Conservation (phyloP, 2,113 vertebrate species). For the Chionis minor region DNA sequence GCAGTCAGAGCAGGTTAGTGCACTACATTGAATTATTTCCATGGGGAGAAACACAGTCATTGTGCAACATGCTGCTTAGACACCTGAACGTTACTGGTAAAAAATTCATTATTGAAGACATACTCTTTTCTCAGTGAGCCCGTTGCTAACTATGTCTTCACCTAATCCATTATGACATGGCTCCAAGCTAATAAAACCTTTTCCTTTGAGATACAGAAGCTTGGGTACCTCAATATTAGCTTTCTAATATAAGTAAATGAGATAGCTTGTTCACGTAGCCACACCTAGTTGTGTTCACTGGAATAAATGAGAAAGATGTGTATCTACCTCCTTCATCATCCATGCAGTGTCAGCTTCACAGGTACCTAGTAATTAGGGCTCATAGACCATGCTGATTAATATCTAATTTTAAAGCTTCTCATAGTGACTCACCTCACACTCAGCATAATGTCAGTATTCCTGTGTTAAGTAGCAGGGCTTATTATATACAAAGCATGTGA, state of each 20-base stretch:
- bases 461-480: background rate
- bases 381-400: background rate
- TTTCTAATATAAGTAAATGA: background rate
- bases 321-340: background rate
- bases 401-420: background rate
- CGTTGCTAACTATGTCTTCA: background rate
- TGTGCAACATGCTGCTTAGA: background rate
- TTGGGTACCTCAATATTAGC: background rate
- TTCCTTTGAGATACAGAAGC: background rate
- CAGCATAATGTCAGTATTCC: background rate
- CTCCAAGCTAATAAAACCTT: background rate
- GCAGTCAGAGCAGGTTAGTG: slow-evolving; percentile 11
- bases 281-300: background rate
- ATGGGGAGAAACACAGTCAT: background rate
- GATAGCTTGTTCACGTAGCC: background rate
- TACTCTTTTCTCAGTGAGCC: background rate
- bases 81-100: background rate
- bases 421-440: background rate
- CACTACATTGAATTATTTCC: background rate
- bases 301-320: background rate
- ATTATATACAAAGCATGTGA: background rate
- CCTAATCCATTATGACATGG: background rate
- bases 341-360: background rate
- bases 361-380: background rate
- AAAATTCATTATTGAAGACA: background rate